phyloP scores from a whole-genome alignment of 2,797 vertebrate species.

The Falco berigora region DNA sequence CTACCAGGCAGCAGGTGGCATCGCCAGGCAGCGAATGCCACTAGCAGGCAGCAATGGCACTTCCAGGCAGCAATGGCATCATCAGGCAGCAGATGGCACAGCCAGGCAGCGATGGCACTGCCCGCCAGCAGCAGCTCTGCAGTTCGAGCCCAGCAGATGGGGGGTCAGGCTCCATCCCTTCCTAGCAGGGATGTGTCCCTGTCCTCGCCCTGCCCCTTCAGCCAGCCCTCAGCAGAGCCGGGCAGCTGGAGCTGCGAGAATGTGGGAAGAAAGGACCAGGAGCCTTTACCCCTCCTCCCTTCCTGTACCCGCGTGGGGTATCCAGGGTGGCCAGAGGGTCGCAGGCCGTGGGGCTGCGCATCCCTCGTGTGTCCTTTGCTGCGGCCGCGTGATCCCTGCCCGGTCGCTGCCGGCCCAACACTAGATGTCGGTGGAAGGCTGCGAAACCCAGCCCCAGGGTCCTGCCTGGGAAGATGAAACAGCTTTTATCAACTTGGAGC shows the following conservation, averaged over 20 bases:
- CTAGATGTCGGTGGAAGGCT: background rate
- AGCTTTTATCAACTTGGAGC: background rate
- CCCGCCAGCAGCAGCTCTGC: background rate
- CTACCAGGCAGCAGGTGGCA: background rate
- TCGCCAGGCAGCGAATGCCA: background rate
- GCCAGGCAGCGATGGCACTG: background rate
- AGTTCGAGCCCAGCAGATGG: background rate
- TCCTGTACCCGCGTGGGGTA: background rate
- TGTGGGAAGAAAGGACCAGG: background rate
- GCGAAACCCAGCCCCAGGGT: background rate
- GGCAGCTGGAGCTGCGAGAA: background rate
- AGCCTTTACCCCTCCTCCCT: background rate
- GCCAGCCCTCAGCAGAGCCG: background rate
- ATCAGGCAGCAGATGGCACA: background rate
- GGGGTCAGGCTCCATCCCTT: background rate
- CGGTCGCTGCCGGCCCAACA: background rate
- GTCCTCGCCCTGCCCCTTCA: background rate
- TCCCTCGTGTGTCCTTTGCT: background rate
- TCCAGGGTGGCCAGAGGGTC: background rate
- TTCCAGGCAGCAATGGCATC: background rate
- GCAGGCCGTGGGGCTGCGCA: background rate
- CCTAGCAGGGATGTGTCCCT: background rate
- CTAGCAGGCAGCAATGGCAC: background rate
- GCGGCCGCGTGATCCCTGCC: fast-evolving
- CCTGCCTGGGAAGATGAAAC: background rate